Base-by-base conservation (phyloP, 2,888 invertebrate species). In the Muschampia plurimacula region DNA sequence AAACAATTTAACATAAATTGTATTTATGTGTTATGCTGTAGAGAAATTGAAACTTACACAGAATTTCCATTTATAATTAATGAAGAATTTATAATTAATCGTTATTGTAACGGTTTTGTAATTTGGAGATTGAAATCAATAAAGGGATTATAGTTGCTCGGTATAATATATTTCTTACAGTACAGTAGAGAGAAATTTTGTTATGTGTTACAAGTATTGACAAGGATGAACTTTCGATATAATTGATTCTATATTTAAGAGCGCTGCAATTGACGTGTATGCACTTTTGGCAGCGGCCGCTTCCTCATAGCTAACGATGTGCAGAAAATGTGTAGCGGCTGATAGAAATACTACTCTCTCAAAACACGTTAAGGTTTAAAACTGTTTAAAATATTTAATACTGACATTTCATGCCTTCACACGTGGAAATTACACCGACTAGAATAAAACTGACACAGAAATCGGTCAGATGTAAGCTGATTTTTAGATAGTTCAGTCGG, bases 351-450 rank as follows among this genome's bases (percentile, higher is more conserved):
- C n/a, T 10, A 22, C 55, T 12, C 59, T 67, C 13, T 3, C 1
- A 1, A 6, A 2, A 12, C 13, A 0, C 1, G 0, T 12, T 76
- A 76, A 55, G 59, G 68, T 74, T 15, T n/a, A 74, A 32, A 67
- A 46, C 77, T 28, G n/a, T 8, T 36, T n/a, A 13, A 8, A n/a
- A 60, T 28, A 8, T 15, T 46, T 0, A 22, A 39, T 32, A 75
- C 76, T 92, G 93, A 92, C 93, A 93, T 93, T 92, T 92, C 81
- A 81, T 82, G 83, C 83, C 82, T 81, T 83, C 83, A 83, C 84
- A 86, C 84, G 83, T 82, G 83, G 82, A 85, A 84, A 83, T 86
- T 86, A 85, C 82, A 79, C 67, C 85, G 86, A 89, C 88, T 80
- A 86, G 86, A 89, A 91, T 90, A 89, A 88, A 84, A 80, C 81